Evolutionary conservation across 2,113 vertebrate genomes (phyloP).

Genomic region (Misgurnus mizolepis): DNA sequence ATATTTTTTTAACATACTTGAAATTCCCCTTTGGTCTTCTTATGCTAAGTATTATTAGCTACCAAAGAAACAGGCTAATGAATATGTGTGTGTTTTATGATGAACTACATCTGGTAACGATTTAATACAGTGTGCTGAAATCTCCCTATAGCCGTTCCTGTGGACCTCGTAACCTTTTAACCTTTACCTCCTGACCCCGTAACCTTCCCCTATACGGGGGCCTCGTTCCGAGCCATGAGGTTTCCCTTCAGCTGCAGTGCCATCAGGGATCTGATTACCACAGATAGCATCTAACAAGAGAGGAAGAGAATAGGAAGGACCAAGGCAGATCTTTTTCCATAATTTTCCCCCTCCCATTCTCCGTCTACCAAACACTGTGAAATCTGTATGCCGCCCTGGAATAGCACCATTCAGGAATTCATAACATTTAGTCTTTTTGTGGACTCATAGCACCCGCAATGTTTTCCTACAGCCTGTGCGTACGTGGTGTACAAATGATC

Average conservation of each 20-base stretch:
- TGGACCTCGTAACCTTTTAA: slow-evolving; percentile 53
- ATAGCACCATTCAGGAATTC: neutral
- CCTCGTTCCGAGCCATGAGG: slow-evolving; percentile 52
- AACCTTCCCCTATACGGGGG: slow-evolving; percentile 30
- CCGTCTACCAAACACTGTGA: neutral
- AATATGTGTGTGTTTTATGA: slow-evolving; percentile 15
- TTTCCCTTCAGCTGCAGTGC: slow-evolving; percentile 46
- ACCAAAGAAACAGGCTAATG: slow-evolving; percentile 30
- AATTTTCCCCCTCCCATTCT: neutral
- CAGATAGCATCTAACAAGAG: slow-evolving; percentile 37
- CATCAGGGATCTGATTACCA: slow-evolving; percentile 56
- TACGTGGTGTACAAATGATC: neutral
- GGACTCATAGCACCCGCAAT: neutral
- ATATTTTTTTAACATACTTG: neutral
- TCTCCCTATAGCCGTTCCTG: slow-evolving; percentile 49
- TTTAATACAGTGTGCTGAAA: slow-evolving; percentile 40
- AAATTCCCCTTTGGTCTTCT: slow-evolving; percentile 15
- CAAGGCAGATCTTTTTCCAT: neutral
- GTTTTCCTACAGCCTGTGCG: too few relatives aligned
- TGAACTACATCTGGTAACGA: slow-evolving; percentile 51
- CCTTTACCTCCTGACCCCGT: slow-evolving; percentile 48
- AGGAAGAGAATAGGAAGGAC: neutral
- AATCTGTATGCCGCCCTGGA: neutral
- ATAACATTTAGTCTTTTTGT: neutral
- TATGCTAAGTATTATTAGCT: slow-evolving; percentile 22